Base-by-base conservation (phyloP, 2,888 invertebrate species). In the Andrena praecox region DNA sequence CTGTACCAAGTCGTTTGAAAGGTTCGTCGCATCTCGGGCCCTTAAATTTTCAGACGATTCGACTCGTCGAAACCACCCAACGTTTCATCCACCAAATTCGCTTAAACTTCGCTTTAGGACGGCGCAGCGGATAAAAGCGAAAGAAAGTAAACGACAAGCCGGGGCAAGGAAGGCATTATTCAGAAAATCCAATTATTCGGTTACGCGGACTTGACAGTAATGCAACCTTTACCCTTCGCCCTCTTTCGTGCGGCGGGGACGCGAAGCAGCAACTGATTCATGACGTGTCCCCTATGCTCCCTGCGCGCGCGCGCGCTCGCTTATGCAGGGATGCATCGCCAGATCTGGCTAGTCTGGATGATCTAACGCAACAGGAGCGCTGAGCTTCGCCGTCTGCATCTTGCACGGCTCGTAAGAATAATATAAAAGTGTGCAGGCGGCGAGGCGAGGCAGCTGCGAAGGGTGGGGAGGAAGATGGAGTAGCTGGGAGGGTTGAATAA, bases 131-230 rank as follows among this genome's bases (percentile, higher is more conserved):
- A 12, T 24, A 20, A 60, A 73, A 29, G 31, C 68, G 54, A 52
- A 54, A 48, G 48, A 68, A 54, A 78, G 35, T 78, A 76, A 75
- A 76, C 33, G 59, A 68, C 48, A 63, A 63, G 16, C 20, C 24
- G 8, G 4, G 48, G 12, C 7, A 33, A 42, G 68, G 20, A 29
- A 35, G 27, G 20, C 48, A 54, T 80, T 77, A 77, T 71, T 80
- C 77, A 67, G 60, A 71, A 67, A 80, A 80, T 77, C 77, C 77
- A 80, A 77, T 77, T 80, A 77, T 54, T 70, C 31, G 54, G 70
- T 77, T 66, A 52, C 60, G 68, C 12, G 20, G 52, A 29, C 79
- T 27, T 42, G 79, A 77, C 70, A 60, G 70, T 80, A 66, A 77
- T 60, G 71, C 67, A 54, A 70, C 52, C 29, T 76, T 70, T 70